phyloP scores from a whole-genome alignment of 2,113 vertebrate genomes.

The Speoplatyrhinus poulsoni region DNA sequence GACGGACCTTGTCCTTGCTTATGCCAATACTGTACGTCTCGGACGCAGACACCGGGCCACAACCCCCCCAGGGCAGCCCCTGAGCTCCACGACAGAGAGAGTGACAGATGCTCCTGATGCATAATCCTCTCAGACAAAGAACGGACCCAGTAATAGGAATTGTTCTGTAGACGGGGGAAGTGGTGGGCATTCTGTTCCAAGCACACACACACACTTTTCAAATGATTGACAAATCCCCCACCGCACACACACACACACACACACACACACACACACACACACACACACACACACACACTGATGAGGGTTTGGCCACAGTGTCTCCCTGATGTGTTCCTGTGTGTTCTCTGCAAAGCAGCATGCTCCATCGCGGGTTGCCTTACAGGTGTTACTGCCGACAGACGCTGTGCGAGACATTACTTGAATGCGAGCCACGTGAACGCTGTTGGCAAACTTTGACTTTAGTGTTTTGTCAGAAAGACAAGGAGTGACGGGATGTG shows the following conservation, averaged over 20 bases:
- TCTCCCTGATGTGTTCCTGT: slow-evolving; percentile 19
- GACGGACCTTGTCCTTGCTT: slow-evolving; percentile 68
- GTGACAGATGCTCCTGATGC: slow-evolving; percentile 50
- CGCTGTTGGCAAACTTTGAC: not conserved
- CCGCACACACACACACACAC: slow-evolving; percentile 11
- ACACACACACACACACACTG: slow-evolving; percentile 14
- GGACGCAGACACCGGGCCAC: slow-evolving; percentile 33
- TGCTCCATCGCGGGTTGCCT: slow-evolving; percentile 3
- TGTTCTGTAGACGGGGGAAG: slow-evolving; percentile 21
- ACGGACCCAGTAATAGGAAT: slow-evolving; percentile 49
- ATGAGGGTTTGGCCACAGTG: slow-evolving; percentile 23
- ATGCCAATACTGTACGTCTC: slow-evolving; percentile 54
- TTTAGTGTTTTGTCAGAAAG: not conserved
- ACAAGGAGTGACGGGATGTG: not conserved
- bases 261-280: slow-evolving; percentile 16
- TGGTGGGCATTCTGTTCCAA: slow-evolving; percentile 29
- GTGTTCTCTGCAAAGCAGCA: slow-evolving; percentile 8
- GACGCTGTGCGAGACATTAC: slow-evolving; percentile 3
- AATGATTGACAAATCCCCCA: not conserved
- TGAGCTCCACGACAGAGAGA: slow-evolving; percentile 41
- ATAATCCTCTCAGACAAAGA: slow-evolving; percentile 44
- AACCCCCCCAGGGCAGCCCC: slow-evolving; percentile 26
- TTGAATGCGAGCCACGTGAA: not conserved
- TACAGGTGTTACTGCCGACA: slow-evolving; percentile 10
- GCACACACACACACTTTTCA: slow-evolving; percentile 29